phyloP scores from a whole-genome alignment of 2,888 invertebrate genomes.

The Pseudococcus viburni region DNA sequence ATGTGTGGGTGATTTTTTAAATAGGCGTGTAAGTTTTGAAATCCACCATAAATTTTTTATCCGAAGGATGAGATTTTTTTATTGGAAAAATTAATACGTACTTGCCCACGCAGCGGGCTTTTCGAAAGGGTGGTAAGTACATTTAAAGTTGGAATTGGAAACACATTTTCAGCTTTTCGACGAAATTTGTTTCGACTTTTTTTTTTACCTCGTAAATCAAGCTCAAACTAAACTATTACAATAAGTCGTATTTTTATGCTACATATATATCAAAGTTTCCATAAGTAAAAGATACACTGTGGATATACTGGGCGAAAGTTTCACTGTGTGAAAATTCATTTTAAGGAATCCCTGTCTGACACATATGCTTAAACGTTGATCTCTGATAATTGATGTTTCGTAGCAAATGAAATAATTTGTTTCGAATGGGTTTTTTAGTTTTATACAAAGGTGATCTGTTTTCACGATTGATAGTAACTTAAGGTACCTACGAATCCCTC shows the following conservation, averaged over 20 bases:
- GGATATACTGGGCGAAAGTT: constrained; percentile 30
- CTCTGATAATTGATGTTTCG: constrained; percentile 37
- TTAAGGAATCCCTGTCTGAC: constrained; percentile 12
- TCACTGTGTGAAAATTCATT: constrained; percentile 27
- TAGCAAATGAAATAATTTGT: constrained; percentile 5
- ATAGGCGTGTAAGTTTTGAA: not conserved
- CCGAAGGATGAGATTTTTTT: not conserved
- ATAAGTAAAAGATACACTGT: constrained; percentile 19
- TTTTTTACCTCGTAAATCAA: constrained; percentile 43
- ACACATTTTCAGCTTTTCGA: not conserved
- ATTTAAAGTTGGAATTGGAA: not conserved
- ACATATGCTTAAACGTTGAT: constrained; percentile 40
- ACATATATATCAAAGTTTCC: constrained; percentile 44
- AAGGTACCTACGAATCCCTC: not conserved
- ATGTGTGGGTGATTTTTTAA: not conserved
- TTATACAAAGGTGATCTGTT: not conserved
- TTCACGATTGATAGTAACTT: not conserved
- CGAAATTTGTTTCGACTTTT: not conserved
- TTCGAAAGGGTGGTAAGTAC: not conserved
- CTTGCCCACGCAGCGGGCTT: not conserved
- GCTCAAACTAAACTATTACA: not conserved
- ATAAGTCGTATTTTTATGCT: constrained; percentile 41
- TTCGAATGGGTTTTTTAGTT: not conserved
- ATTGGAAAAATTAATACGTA: not conserved
- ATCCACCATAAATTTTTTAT: not conserved